These are phyloP conservation scores for Bradypodion pumilum DNA, from an alignment of 2,797 vertebrate species.

Conservation along the genomic window DNA sequence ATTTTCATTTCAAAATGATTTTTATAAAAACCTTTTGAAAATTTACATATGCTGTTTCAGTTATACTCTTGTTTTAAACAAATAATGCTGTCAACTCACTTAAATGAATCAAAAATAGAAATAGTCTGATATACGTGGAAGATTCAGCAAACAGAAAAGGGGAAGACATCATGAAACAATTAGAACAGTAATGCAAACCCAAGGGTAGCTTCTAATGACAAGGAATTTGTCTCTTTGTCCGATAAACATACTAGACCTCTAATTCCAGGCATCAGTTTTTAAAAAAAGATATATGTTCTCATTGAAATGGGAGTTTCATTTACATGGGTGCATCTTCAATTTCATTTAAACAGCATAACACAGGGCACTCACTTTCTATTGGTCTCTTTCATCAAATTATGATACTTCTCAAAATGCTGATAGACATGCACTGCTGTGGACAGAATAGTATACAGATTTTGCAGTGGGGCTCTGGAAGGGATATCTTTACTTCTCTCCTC, in stretches of 20 bases:
- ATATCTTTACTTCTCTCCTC: slow-evolving; percentile 84
- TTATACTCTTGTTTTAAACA: slow-evolving; percentile 66
- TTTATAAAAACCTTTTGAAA: slow-evolving; percentile 70
- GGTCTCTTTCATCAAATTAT: slow-evolving; percentile 81
- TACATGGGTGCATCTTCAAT: slow-evolving; percentile 1
- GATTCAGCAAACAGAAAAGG: too few relatives aligned
- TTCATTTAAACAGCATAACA: slow-evolving; percentile 18
- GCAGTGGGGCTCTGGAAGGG: slow-evolving; percentile 81
- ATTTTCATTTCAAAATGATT: slow-evolving; percentile 60
- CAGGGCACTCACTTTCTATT: slow-evolving; percentile 80
- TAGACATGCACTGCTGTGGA: slow-evolving; percentile 82
- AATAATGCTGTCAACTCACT: slow-evolving; percentile 69
- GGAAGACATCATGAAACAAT: neutral
- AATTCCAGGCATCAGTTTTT: too few relatives aligned
- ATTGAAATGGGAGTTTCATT: slow-evolving; percentile 27
- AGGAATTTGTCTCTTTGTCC: neutral
- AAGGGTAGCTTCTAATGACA: neutral
- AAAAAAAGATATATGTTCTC: neutral
- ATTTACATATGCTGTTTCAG: slow-evolving; percentile 73
- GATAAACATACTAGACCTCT: too few relatives aligned
- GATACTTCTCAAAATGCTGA: slow-evolving; percentile 82
- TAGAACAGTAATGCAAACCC: neutral
- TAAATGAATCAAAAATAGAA: slow-evolving; percentile 70
- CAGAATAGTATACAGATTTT: slow-evolving; percentile 81
- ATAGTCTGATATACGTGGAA: slow-evolving; percentile 70